Evolutionary conservation across 2,888 invertebrate genomes (phyloP).

Genomic region (Orchestes rusci): DNA sequence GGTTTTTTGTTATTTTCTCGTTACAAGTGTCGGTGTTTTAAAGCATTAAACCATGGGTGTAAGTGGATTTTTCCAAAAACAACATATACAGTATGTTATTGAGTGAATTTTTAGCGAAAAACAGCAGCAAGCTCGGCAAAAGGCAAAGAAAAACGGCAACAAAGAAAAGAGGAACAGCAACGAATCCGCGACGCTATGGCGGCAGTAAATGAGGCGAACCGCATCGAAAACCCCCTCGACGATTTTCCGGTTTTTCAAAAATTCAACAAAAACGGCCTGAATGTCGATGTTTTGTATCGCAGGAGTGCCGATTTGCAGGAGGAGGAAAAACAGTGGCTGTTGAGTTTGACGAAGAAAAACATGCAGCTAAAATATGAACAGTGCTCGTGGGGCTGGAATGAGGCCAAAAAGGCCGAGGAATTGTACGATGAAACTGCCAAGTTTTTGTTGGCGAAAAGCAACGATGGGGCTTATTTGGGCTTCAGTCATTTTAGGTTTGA

Average conservation of each 20-base stretch:
- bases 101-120: constrained; percentile 45
- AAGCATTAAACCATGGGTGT: no score
- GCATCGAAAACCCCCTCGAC: constrained; percentile 51
- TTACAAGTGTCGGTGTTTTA: no score
- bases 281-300: constrained; percentile 54
- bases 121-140: constrained; percentile 46
- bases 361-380: constrained; percentile 67
- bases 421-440: constrained; percentile 66
- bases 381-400: constrained; percentile 79
- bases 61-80: no score
- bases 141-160: constrained; percentile 56
- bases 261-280: constrained; percentile 54
- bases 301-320: constrained; percentile 52
- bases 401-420: constrained; percentile 63
- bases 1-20: no score
- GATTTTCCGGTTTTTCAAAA: constrained; percentile 55
- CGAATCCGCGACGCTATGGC: constrained; percentile 54
- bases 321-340: constrained; percentile 58
- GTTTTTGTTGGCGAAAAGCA: constrained; percentile 59
- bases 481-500: constrained; percentile 82
- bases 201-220: constrained; percentile 55
- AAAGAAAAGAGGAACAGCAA: constrained; percentile 54
- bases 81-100: no score
- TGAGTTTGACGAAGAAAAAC: constrained; percentile 68
- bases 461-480: constrained; percentile 52